Conservation (phyloP, 2,113 vertebrate genomes). For the Scatophagus argus region DNA sequence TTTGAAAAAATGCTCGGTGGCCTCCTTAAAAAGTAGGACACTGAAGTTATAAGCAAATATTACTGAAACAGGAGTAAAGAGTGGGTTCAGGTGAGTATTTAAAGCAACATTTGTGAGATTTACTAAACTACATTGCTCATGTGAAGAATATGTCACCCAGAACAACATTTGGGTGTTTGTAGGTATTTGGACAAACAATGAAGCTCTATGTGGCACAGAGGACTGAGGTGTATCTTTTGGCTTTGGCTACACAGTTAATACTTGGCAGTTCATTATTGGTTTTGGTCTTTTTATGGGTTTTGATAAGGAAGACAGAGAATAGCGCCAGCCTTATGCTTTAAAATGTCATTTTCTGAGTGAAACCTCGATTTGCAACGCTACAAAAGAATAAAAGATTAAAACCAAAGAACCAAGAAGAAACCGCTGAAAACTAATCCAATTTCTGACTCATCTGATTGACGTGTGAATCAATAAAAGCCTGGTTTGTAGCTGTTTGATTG, state of each 20-base stretch:
- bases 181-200: no score
- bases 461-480: constrained; percentile 6
- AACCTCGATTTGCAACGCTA: neutral
- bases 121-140: neutral
- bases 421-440: neutral
- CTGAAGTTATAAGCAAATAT: neutral
- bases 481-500: neutral
- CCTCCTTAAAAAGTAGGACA: neutral
- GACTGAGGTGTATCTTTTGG: neutral
- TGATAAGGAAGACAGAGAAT: neutral
- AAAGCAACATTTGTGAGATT: neutral
- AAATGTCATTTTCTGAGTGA: neutral
- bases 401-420: neutral
- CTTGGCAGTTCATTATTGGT: neutral
- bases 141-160: neutral
- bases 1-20: neutral
- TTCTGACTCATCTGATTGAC: neutral
- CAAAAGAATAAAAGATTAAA: neutral
- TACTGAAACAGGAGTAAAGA: neutral
- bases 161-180: neutral
- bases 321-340: neutral
- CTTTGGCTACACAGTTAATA: neutral
- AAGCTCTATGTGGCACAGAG: neutral
- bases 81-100: neutral
- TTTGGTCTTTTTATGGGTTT: neutral